Evolutionary conservation across 2,113 vertebrate genomes (phyloP).

Genomic region (Thomomys bottae): DNA sequence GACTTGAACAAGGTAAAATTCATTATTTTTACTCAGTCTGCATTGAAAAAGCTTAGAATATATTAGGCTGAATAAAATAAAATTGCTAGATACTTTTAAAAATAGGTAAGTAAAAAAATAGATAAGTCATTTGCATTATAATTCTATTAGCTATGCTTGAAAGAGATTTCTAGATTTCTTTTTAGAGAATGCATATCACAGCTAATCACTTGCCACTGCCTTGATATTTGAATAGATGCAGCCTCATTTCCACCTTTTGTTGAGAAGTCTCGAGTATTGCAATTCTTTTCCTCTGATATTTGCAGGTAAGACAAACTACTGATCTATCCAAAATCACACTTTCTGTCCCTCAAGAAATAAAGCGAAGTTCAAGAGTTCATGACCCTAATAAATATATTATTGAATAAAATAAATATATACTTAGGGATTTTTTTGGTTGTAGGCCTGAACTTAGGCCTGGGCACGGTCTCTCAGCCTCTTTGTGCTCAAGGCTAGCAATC

Average conservation of each 20-base stretch:
- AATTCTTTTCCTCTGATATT: conserved; percentile 96
- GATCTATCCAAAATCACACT: not conserved
- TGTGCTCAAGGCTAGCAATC: too few species aligned
- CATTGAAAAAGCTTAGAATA: not conserved
- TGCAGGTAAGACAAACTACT: conserved; percentile 89
- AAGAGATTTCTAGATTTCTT: not conserved
- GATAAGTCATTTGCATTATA: not conserved
- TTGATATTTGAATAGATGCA: conserved; percentile 87
- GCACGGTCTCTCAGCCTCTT: too few species aligned
- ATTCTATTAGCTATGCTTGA: not conserved
- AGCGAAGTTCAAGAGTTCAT: not conserved
- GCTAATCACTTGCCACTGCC: not conserved
- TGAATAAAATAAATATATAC: not conserved
- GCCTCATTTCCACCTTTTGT: conserved; percentile 94
- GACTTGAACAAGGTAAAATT: not conserved
- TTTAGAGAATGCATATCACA: not conserved
- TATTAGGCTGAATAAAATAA: not conserved
- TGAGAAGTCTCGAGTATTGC: conserved; percentile 85
- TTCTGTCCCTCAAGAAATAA: not conserved
- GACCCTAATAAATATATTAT: not conserved
- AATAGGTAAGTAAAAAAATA: conserved; percentile 7
- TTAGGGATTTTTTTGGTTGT: not conserved
- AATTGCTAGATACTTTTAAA: not conserved
- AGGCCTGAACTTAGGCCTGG: too few species aligned
- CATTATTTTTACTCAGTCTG: not conserved